phyloP scores from a whole-genome alignment of 2,797 vertebrate species.

The Enteromius anoplus region DNA sequence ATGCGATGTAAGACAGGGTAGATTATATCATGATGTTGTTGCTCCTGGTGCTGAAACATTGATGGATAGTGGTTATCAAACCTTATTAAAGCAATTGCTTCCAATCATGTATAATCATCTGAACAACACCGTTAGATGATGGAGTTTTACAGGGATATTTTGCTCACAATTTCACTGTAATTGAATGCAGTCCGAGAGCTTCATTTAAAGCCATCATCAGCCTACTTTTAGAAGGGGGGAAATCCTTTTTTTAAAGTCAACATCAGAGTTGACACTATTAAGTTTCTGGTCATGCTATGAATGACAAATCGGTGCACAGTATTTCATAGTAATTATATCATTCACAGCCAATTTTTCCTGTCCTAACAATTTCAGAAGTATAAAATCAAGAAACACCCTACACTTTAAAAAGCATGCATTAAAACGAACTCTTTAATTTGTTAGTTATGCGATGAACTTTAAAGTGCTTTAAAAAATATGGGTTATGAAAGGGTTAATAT shows the following conservation, averaged over 20 bases:
- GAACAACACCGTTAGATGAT: slow-evolving; percentile 8
- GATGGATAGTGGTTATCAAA: slow-evolving; percentile 7
- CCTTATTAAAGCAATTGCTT: slow-evolving; percentile 34
- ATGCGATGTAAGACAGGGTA: neutral
- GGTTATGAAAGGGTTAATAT: no score
- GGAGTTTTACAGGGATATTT: neutral
- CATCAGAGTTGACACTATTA: neutral
- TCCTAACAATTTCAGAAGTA: no score
- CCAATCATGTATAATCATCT: slow-evolving; percentile 27
- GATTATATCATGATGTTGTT: slow-evolving; percentile 15
- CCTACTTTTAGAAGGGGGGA: neutral
- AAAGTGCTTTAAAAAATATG: no score
- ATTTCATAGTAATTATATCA: no score
- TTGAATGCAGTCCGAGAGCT: neutral
- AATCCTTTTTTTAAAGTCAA: neutral
- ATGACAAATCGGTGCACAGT: neutral
- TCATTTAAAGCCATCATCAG: slow-evolving; percentile 17
- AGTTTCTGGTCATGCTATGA: neutral
- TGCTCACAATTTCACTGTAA: neutral
- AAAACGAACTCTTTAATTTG: neutral
- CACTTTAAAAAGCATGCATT: neutral
- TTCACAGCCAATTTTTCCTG: neutral
- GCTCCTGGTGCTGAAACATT: neutral
- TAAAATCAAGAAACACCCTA: neutral
- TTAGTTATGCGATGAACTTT: neutral